Base-by-base conservation (phyloP, 2,797 vertebrate species). In the Myripristis murdjan region DNA sequence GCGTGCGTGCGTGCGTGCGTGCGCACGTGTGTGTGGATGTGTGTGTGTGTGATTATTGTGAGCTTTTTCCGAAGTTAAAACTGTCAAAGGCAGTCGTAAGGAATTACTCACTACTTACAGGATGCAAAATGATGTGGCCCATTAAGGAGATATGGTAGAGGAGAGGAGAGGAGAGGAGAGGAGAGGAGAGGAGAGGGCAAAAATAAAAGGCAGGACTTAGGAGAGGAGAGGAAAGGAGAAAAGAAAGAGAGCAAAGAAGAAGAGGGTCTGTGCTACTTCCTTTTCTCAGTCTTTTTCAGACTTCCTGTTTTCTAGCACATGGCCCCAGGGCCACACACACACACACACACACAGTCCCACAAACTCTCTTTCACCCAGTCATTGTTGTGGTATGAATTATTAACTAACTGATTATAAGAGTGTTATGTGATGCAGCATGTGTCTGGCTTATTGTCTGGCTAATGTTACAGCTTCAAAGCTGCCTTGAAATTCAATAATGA, bases 301-400 rank as follows among this genome's bases (percentile, higher is more conserved):
- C 37, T 39, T 39, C 37, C 37, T 39, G 37, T 39, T 7, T 39
- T 10, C 9, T 14, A 39, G 37, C 37, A 39, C 8, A 39, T 39
- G 9, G 37, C 37, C 12, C n/a, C n/a, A n/a, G n/a, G n/a, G n/a
- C n/a, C n/a, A n/a, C n/a, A n/a, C n/a, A n/a, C n/a, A n/a, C n/a
- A 20, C 44, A 47, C 16, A 47, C 44, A 18, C 44, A 47, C 16
- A 47, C 44, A 18, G 4, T 55, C 60, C 71, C 53, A 75, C 57
- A 47, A 12, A 0, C 37, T 10, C 39, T 53, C 63, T 65, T 72
- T 70, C 55, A 72, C 49, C 6, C 23, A 44, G 44, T 56, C 64
- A 22, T 48, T 75, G 73, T 63, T 3, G 20, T 16, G 44, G 14
- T 51, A 76, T 86, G 79, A 84, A 83, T 83, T 73, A 87, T 86